Percentiles rank a stretch among this genome's conserved stretches.
These are phyloP conservation scores for Natrix natrix DNA, from an alignment of 2,797 vertebrate genomes.

Conservation along the genomic window DNA sequence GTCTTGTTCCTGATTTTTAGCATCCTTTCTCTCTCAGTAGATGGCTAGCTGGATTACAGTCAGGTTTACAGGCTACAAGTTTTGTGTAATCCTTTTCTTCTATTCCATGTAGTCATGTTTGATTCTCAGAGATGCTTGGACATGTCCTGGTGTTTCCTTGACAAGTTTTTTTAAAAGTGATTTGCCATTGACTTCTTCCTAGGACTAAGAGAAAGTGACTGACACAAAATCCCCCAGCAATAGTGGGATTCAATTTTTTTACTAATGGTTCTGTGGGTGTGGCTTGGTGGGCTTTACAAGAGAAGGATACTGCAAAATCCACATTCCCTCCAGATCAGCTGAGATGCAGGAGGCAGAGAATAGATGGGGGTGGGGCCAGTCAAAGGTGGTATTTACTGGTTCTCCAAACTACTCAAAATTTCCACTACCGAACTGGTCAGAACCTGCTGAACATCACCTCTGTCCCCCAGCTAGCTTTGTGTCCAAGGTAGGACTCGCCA, in stretches of 20 bases:
- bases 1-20: background rate
- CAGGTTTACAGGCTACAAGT: background rate
- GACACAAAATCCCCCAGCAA: background rate
- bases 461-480: background rate
- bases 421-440: no score
- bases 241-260: no score
- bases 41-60: background rate
- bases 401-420: no score
- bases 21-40: background rate
- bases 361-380: no score
- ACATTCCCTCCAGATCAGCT: no score
- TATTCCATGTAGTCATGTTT: rapidly evolving
- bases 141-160: background rate
- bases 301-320: no score
- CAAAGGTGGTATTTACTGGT: no score
- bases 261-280: no score
- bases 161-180: background rate
- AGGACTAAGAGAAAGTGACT: background rate
- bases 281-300: no score
- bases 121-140: background rate
- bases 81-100: background rate
- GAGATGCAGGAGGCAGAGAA: no score
- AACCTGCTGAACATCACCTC: no score
- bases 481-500: background rate
- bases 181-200: background rate